Evolutionary conservation across 2,113 vertebrate species (phyloP).

Genomic region (Sander lucioperca): DNA sequence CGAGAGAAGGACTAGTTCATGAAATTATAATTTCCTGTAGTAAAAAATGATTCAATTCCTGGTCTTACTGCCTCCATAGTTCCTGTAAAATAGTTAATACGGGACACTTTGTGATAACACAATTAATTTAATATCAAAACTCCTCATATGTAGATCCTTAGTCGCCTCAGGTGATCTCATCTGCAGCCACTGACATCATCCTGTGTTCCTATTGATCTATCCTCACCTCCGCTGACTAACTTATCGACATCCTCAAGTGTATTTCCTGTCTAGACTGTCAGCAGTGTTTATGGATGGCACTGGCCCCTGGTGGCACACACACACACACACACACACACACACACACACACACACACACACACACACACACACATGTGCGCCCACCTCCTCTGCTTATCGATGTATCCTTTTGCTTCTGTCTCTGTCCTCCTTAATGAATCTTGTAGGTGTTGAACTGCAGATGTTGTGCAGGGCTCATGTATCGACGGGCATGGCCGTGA

Average conservation of each 20-base stretch:
- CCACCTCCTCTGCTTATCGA: constrained; percentile 53
- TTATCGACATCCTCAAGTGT: constrained; percentile 77
- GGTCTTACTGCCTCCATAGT: not conserved
- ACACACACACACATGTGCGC: constrained; percentile 12
- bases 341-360: constrained; percentile 15
- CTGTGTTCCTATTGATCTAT: constrained; percentile 66
- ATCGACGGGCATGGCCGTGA: constrained; percentile 49
- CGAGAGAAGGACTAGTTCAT: not conserved
- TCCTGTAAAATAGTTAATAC: not conserved
- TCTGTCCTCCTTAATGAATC: constrained; percentile 70
- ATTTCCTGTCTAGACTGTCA: constrained; percentile 78
- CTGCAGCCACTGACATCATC: constrained; percentile 65
- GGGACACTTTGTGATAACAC: not conserved
- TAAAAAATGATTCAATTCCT: not conserved
- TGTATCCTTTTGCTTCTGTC: constrained; percentile 41
- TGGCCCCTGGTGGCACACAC: constrained; percentile 48
- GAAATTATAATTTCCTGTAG: not conserved
- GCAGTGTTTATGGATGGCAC: constrained; percentile 70
- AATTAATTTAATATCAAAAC: constrained; percentile 22
- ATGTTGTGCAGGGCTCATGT: constrained; percentile 53
- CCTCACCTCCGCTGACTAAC: constrained; percentile 57
- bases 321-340: constrained; percentile 22
- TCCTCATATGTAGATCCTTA: constrained; percentile 20
- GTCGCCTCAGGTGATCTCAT: constrained; percentile 56
- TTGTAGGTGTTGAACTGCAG: constrained; percentile 54